Conservation (phyloP, 2,797 vertebrate genomes). For the Pelobates cultripes region DNA sequence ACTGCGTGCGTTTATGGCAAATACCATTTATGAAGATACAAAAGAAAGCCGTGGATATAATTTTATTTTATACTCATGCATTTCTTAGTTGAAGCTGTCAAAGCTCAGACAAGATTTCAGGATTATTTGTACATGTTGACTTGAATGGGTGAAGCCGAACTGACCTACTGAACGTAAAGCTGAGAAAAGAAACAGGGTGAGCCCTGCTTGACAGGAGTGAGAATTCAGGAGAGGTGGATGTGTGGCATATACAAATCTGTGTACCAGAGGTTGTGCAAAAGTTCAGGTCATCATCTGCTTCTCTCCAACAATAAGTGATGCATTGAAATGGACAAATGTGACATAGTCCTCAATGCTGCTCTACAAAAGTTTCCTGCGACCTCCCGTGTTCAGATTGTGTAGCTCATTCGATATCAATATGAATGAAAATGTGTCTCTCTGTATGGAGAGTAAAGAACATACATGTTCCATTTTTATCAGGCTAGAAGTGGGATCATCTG, state of each 20-base stretch:
- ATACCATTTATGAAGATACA: too few species aligned
- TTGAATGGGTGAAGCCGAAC: slow-evolving; percentile 4
- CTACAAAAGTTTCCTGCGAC: background rate
- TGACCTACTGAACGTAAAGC: slow-evolving; percentile 17
- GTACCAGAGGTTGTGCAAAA: slow-evolving; percentile 5
- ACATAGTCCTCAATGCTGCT: slow-evolving; percentile 3
- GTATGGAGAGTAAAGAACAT: too few species aligned
- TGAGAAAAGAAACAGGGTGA: slow-evolving; percentile 15
- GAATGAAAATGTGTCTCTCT: too few species aligned
- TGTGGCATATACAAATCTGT: slow-evolving; percentile 17
- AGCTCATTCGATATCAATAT: background rate
- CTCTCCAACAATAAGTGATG: background rate
- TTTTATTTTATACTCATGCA: background rate
- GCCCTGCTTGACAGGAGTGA: slow-evolving; percentile 30
- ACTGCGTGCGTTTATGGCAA: too few species aligned
- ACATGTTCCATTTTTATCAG: too few species aligned
- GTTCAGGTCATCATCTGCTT: slow-evolving; percentile 1
- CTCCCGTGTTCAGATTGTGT: background rate
- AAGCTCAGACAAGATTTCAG: background rate
- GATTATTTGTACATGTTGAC: slow-evolving; percentile 5
- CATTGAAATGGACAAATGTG: background rate
- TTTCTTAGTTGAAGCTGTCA: background rate
- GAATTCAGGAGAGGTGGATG: slow-evolving; percentile 16
- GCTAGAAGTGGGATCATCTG: too few species aligned
- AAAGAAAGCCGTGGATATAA: background rate